Evolutionary conservation across 2,888 invertebrate species (phyloP), one percentile per base, ranked within the genome.

Genomic region (Drosophila ustulata): DNA sequence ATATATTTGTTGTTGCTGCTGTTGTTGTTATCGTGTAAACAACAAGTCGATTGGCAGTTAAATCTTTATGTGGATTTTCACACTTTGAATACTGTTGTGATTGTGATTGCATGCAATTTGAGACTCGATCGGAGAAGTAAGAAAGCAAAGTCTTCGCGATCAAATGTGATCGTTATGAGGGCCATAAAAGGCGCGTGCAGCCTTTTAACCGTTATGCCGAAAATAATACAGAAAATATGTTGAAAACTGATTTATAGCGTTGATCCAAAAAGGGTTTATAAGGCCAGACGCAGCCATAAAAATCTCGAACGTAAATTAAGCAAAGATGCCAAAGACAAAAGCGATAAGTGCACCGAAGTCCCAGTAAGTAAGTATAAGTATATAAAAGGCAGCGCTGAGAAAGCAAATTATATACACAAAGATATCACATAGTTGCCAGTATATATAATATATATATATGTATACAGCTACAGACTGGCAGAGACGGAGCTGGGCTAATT

Each of bases 251-350:
- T 82, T 88, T 82, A 88, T 88, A 30, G 80, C 86, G 57, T 30
- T 56, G 69, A 78, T 71, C 88, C 62, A 30, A 69, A 71, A 80
- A 69, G 66, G 74, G 66, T 65, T 84, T 79, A 81, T 81, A 77
- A 77, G 65, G 51, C 58, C 52, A 71, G 68, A 65, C 67, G 67
- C 65, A 67, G 71, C 77, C 71, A 64, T 65, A 73, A 83, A 84
- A 66, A 69, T 70, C 59, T 66, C 49, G 61, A 74, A 84, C 85
- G 88, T 81, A 81, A 87, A 81, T 87, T 81, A 82, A 88, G 52
- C 59, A 66, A 70, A 71, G 82, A 87, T 84, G 84, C 71, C 78
- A 84, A 84, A 82, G 81, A 88, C 81, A 88, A 88, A 88, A 72
- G 82, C 75, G 75, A 77, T 81, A 79, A 74, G 70, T 58, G 63